Percentiles rank a stretch among this genome's conserved stretches.
Evolutionary conservation across 2,113 vertebrate genomes (phyloP).

Genomic region (Onychostoma macrolepis): DNA sequence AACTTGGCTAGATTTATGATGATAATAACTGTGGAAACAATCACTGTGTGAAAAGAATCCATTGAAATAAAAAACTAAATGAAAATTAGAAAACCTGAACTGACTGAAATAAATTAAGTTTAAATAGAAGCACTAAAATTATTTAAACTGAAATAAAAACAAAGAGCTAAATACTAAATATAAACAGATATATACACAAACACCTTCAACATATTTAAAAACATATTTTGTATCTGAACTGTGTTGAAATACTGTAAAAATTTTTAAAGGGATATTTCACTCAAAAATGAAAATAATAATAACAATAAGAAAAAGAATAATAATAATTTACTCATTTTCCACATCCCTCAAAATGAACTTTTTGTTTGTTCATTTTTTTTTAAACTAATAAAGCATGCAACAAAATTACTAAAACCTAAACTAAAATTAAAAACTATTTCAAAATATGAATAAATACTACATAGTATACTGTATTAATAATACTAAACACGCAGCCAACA

Average conservation of each 20-base stretch:
- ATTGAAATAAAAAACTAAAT: neutral
- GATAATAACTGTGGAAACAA: neutral
- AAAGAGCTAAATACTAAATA: too few species aligned
- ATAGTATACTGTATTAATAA: neutral
- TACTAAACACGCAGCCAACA: too few species aligned
- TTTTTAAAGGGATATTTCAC: neutral
- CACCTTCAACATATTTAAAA: too few species aligned
- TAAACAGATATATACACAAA: too few species aligned
- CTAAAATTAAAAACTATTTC: neutral
- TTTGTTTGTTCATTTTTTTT: too few species aligned
- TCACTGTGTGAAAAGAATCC: neutral
- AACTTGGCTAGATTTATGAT: neutral
- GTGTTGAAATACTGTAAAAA: neutral
- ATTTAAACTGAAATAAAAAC: neutral
- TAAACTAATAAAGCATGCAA: neutral
- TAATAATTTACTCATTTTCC: too few species aligned
- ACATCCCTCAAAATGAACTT: neutral
- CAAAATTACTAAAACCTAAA: neutral
- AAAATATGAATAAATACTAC: neutral
- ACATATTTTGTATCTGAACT: neutral
- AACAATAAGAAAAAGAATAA: too few species aligned
- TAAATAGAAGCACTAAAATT: neutral
- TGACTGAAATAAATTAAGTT: neutral
- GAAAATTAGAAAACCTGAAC: neutral
- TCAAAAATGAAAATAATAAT: neutral